Evolutionary conservation across 2,797 vertebrate species (phyloP).

Genomic region (Arremon brunneinucha): DNA sequence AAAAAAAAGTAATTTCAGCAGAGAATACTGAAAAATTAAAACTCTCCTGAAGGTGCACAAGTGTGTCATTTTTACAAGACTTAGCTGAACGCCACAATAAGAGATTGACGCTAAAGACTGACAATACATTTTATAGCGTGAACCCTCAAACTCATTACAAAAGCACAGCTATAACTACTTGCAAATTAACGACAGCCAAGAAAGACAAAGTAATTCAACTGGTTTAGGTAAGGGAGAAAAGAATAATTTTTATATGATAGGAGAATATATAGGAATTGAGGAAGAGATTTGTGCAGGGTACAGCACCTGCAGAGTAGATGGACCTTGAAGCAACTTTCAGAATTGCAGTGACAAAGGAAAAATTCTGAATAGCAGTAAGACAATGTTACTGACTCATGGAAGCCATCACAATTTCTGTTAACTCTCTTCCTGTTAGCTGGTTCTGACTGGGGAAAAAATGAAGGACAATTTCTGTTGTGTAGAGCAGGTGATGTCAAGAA

Average conservation of each 20-base stretch:
- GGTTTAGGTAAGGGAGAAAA: not conserved
- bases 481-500: not conserved
- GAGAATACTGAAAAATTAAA: conserved; percentile 29
- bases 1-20: conserved; percentile 26
- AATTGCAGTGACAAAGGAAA: not conserved
- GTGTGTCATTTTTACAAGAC: not conserved
- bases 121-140: not conserved
- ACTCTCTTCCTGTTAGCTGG: not conserved
- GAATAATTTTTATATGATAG: not conserved
- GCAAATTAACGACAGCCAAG: not conserved
- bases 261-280: not conserved
- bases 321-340: not conserved
- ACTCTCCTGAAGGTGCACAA: not conserved
- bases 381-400: not conserved
- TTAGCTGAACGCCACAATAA: not conserved
- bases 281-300: not conserved
- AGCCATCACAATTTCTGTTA: not conserved
- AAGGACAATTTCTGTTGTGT: not conserved
- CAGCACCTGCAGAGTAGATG: not conserved
- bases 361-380: not conserved
- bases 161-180: not conserved
- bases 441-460: conserved; percentile 2
- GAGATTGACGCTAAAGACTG: not conserved
- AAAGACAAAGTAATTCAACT: not conserved
- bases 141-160: not conserved